Conservation (phyloP, 1,140 invertebrate species). For the Solenopsis invicta region DNA sequence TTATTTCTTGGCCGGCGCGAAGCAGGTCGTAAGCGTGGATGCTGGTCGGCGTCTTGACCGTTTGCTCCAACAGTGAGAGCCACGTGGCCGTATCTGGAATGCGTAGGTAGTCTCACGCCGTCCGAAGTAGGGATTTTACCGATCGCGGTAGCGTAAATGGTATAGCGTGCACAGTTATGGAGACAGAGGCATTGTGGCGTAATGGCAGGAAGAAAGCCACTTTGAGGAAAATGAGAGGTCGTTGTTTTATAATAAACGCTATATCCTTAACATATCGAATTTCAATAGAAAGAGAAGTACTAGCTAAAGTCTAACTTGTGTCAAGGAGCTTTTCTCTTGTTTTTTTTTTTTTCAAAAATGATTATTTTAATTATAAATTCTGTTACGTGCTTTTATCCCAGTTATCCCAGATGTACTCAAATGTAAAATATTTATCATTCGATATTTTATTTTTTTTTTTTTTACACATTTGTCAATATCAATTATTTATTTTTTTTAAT, state of each 20-base stretch:
- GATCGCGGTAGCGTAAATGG: slow-evolving; percentile 37
- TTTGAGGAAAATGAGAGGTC: neutral
- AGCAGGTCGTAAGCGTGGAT: slow-evolving; percentile 39
- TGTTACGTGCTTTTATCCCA: too few relatives aligned
- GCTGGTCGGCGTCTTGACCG: neutral
- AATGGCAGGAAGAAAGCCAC: neutral
- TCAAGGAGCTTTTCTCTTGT: neutral
- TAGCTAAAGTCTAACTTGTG: neutral
- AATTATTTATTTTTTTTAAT: neutral
- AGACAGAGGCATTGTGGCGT: neutral
- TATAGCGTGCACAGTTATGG: neutral
- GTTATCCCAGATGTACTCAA: neutral
- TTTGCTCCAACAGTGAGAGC: slow-evolving; percentile 13
- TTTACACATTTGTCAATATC: neutral
- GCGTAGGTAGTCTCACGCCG: slow-evolving; percentile 1
- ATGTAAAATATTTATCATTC: neutral
- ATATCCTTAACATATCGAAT: neutral
- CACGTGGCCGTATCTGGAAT: slow-evolving; percentile 47
- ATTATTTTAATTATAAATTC: neutral
- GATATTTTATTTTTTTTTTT: neutral
- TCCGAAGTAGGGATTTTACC: neutral
- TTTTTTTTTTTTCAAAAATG: neutral
- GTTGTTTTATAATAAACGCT: slow-evolving; percentile 8
- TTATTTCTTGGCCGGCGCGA: neutral
- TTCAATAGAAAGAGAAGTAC: neutral